Evolutionary conservation across 2,797 vertebrate genomes (phyloP).

Genomic region (Myioborus miniatus): DNA sequence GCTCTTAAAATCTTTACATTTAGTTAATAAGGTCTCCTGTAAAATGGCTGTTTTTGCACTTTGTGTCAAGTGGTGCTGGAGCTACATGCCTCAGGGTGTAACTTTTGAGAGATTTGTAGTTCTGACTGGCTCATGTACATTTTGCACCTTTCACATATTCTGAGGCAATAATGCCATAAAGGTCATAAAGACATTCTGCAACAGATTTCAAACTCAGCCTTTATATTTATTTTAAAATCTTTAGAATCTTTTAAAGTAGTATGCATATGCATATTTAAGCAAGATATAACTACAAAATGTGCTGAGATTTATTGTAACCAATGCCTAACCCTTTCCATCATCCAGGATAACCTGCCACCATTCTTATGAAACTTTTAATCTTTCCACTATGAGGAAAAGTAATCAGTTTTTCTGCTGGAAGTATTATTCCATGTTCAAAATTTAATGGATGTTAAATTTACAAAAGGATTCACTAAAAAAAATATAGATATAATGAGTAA

Average conservation of each 20-base stretch:
- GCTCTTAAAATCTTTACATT: not conserved
- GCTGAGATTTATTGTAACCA: not conserved
- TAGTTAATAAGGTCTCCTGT: not conserved
- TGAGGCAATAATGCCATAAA: not conserved
- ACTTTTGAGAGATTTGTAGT: not conserved
- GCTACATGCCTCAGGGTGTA: not conserved
- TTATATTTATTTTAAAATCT: not conserved
- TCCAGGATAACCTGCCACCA: not conserved
- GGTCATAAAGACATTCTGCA: not conserved
- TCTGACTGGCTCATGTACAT: not conserved
- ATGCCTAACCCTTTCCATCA: not conserved
- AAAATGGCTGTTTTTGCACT: not conserved
- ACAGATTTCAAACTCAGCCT: not conserved
- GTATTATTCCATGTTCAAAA: not conserved
- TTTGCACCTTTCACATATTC: not conserved
- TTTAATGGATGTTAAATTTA: not conserved
- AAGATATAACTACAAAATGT: not conserved
- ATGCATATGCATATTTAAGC: too few relatives aligned
- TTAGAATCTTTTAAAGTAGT: not conserved
- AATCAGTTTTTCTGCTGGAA: not conserved
- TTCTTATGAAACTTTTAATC: not conserved
- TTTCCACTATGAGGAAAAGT: not conserved
- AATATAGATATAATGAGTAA: not conserved
- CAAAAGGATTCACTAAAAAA: not conserved
- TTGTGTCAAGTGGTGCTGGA: not conserved